phyloP scores from a whole-genome alignment of 2,888 invertebrate genomes.

The Polia nebulosa region DNA sequence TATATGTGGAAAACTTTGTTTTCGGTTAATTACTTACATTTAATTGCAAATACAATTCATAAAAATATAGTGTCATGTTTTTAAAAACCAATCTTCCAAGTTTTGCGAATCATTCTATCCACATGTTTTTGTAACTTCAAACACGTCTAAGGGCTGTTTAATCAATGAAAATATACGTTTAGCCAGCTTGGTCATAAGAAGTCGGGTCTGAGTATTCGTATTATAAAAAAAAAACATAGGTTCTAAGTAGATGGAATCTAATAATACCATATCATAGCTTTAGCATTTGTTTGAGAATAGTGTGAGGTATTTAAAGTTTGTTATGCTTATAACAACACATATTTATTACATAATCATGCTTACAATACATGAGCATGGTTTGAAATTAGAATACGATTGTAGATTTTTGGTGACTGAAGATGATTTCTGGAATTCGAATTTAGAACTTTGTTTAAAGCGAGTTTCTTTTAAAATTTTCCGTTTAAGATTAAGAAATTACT shows the following conservation, averaged over 20 bases:
- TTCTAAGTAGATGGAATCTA: neutral
- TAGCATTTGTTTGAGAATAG: constrained; percentile 35
- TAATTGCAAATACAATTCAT: too few species aligned
- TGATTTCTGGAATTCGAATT: neutral
- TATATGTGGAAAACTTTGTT: too few species aligned
- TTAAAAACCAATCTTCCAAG: neutral
- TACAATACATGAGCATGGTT: constrained; percentile 29
- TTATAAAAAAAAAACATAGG: neutral
- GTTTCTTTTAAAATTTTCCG: too few species aligned
- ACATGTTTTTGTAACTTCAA: neutral
- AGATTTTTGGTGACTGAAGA: neutral
- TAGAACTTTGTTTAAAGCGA: too few species aligned
- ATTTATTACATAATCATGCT: constrained; percentile 19
- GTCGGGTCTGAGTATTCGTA: constrained; percentile 72
- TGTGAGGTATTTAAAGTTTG: neutral
- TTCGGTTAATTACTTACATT: too few species aligned
- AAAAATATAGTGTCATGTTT: neutral
- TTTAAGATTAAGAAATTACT: neutral
- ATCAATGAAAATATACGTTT: constrained; percentile 73
- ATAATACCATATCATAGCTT: constrained; percentile 5
- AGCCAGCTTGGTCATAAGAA: constrained; percentile 86
- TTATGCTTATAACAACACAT: constrained; percentile 12
- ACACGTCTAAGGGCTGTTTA: constrained; percentile 78
- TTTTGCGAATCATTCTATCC: neutral
- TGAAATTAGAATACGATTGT: constrained; percentile 5